Percentiles rank a stretch among this genome's conserved stretches.
Evolutionary conservation across 2,888 invertebrate species (phyloP).

Genomic region (Bombyx huttoni): DNA sequence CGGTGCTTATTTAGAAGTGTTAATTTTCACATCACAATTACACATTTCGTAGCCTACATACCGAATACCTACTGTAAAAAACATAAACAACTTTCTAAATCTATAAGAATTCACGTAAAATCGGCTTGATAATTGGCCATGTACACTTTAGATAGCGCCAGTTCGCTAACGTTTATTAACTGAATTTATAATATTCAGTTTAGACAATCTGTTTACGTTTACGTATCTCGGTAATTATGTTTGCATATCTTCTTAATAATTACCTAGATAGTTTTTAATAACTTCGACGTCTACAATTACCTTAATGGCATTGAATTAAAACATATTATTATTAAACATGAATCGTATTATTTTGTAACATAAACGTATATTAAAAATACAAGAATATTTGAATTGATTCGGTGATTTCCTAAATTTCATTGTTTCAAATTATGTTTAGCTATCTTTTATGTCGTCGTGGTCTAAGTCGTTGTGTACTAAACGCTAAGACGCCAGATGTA

Average conservation of each 20-base stretch:
- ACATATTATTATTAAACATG: too few species aligned
- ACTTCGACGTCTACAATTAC: too few species aligned
- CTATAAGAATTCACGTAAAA: conserved; percentile 10
- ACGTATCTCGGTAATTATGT: neutral
- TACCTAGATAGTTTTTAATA: neutral
- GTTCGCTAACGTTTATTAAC: conserved; percentile 21
- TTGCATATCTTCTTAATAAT: neutral
- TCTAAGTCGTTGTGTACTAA: too few species aligned
- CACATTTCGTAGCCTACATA: conserved; percentile 1
- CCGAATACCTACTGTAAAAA: conserved; percentile 1
- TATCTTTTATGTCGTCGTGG: too few species aligned
- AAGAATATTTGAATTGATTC: too few species aligned
- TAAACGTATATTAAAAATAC: too few species aligned
- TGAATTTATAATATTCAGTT: conserved; percentile 6
- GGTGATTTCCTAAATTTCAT: too few species aligned
- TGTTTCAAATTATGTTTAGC: too few species aligned
- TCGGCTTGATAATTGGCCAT: conserved; percentile 11
- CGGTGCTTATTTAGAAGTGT: neutral
- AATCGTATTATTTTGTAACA: too few species aligned
- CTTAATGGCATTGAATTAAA: too few species aligned
- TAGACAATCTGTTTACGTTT: neutral
- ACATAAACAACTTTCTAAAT: conserved; percentile 6
- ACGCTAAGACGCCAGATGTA: too few species aligned
- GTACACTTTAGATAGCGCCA: conserved; percentile 12
- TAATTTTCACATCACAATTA: neutral